phyloP scores from a whole-genome alignment of 2,888 invertebrate species.

The Napeogenes inachia region DNA sequence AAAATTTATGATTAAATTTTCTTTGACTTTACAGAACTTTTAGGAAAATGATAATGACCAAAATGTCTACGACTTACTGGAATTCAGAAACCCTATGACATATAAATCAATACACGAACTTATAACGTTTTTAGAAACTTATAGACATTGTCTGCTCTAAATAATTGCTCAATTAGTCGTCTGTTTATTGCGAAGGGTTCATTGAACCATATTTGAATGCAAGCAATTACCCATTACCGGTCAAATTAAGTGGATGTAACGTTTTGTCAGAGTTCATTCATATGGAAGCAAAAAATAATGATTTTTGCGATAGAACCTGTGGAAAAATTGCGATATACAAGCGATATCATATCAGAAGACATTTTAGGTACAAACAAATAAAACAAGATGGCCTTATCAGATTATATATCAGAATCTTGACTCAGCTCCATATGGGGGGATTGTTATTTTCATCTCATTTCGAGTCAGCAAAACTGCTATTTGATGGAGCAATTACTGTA shows the following conservation, averaged over 20 bases:
- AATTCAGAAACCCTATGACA: no score
- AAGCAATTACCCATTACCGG: slow-evolving; percentile 5
- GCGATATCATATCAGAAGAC: no score
- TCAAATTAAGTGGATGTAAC: slow-evolving; percentile 4
- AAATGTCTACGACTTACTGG: no score
- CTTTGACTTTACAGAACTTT: no score
- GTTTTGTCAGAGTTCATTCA: no score
- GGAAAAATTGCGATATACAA: no score
- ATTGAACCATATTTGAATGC: background rate
- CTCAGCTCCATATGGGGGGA: slow-evolving; percentile 6
- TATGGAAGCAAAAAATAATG: no score
- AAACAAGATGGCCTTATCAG: slow-evolving; percentile 8
- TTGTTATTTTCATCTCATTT: slow-evolving; percentile 14
- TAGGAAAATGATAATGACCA: no score
- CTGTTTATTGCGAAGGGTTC: slow-evolving; percentile 1
- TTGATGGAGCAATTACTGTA: slow-evolving; percentile 18
- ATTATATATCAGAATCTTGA: slow-evolving; percentile 10
- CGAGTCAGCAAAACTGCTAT: slow-evolving; percentile 14
- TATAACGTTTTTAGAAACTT: no score
- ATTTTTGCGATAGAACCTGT: no score
- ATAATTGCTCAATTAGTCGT: background rate
- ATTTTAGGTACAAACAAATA: background rate
- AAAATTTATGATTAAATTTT: no score
- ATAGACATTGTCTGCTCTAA: background rate
- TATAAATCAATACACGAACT: no score